Conservation (phyloP, 2,888 invertebrate species). For the Hofmannophila pseudospretella region DNA sequence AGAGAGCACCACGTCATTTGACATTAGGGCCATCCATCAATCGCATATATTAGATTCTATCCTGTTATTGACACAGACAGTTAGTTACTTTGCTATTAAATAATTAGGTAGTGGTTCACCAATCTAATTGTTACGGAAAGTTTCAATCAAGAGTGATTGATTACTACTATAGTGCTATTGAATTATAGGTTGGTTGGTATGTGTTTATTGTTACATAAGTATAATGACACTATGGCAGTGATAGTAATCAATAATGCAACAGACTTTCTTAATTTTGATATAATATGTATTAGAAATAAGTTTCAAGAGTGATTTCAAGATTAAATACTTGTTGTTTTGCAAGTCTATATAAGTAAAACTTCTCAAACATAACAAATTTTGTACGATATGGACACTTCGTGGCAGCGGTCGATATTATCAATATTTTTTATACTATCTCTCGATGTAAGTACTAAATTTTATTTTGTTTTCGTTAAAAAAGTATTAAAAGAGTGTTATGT, state of each 20-base stretch:
- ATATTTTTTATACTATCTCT: conserved; percentile 28
- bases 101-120: too few relatives aligned
- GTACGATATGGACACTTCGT: conserved; percentile 42
- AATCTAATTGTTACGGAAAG: too few relatives aligned
- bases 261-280: conserved; percentile 38
- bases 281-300: conserved; percentile 13
- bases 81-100: too few relatives aligned
- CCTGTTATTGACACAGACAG: too few relatives aligned
- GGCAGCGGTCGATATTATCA: conserved; percentile 31
- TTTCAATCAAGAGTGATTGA: too few relatives aligned
- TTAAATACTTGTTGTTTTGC: conserved; percentile 11
- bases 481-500: too few relatives aligned
- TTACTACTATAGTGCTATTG: too few relatives aligned
- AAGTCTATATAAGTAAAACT: conserved; percentile 30
- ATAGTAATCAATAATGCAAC: neutral
- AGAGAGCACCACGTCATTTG: too few relatives aligned
- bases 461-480: too few relatives aligned
- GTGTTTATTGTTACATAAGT: conserved; percentile 18
- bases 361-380: conserved; percentile 38
- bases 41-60: too few relatives aligned
- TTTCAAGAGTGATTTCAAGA: conserved; percentile 12
- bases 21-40: too few relatives aligned
- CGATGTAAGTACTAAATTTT: conserved; percentile 37
- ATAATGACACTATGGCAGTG: conserved; percentile 5
- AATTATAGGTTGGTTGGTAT: too few relatives aligned